Evolutionary conservation across 2,888 invertebrate genomes (phyloP).

Genomic region (Teleogryllus oceanicus): DNA sequence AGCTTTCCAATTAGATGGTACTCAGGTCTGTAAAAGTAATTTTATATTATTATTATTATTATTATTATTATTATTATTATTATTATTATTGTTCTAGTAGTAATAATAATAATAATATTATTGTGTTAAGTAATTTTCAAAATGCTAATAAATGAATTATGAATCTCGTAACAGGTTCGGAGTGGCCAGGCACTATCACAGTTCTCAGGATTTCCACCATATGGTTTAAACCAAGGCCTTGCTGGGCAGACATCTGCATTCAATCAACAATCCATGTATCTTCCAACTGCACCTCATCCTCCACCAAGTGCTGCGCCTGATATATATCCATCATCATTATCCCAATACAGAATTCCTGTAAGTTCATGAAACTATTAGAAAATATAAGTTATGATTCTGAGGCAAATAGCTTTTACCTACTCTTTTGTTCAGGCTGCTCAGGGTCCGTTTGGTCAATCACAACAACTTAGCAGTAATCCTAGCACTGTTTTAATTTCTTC

Average conservation of each 20-base stretch:
- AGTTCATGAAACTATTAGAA: constrained; percentile 11
- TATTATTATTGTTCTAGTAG: too few relatives aligned
- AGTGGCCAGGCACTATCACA: constrained; percentile 71
- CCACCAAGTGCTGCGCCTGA: constrained; percentile 61
- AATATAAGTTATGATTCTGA: neutral
- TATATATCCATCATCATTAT: constrained; percentile 62
- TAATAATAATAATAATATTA: too few relatives aligned
- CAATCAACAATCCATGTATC: constrained; percentile 51
- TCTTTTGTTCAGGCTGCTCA: constrained; percentile 41
- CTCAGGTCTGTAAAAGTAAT: constrained; percentile 42
- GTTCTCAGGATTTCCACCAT: constrained; percentile 73
- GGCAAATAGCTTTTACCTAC: neutral
- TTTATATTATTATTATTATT: too few relatives aligned
- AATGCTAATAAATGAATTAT: neutral
- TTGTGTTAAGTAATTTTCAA: too few relatives aligned
- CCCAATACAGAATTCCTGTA: constrained; percentile 56
- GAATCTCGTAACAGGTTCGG: constrained; percentile 43
- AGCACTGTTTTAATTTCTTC: constrained; percentile 85
- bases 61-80: too few relatives aligned
- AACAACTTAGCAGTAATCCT: constrained; percentile 75
- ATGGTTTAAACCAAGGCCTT: constrained; percentile 48
- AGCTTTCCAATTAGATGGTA: constrained; percentile 66
- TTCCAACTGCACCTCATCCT: constrained; percentile 57
- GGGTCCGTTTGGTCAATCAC: constrained; percentile 70
- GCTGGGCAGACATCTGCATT: constrained; percentile 49